phyloP scores from a whole-genome alignment of 2,888 invertebrate species.

The Stegophylla sp. region DNA sequence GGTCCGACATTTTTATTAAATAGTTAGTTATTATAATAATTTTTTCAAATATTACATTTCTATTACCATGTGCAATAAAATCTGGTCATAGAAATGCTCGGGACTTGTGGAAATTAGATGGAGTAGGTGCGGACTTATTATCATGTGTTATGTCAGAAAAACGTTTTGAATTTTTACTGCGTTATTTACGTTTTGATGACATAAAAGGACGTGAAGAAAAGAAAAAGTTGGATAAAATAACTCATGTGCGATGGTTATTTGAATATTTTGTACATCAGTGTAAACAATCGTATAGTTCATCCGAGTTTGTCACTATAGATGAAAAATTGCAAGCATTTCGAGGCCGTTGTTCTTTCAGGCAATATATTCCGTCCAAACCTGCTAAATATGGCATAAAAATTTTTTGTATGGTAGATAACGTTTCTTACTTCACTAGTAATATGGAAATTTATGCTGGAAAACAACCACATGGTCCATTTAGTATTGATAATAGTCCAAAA shows the following conservation, averaged over 20 bases:
- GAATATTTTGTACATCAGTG: conserved; percentile 33
- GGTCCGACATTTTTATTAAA: neutral
- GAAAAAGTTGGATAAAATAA: conserved; percentile 46
- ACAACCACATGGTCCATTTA: conserved; percentile 60
- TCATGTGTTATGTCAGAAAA: conserved; percentile 43
- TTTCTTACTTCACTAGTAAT: conserved; percentile 59
- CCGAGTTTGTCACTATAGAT: conserved; percentile 50
- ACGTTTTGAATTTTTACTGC: conserved; percentile 41
- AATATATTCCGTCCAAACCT: conserved; percentile 15
- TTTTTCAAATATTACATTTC: conserved; percentile 8
- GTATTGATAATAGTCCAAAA: conserved; percentile 48
- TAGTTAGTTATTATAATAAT: neutral
- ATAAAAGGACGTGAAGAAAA: conserved; percentile 31
- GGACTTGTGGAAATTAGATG: conserved; percentile 48
- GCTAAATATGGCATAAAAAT: conserved; percentile 28
- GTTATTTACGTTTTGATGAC: conserved; percentile 45
- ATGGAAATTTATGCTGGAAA: conserved; percentile 60
- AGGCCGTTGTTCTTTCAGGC: conserved; percentile 62
- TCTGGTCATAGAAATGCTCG: conserved; percentile 32
- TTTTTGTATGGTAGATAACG: conserved; percentile 41
- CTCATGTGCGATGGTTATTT: conserved; percentile 49
- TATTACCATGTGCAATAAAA: conserved; percentile 25
- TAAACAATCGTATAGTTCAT: conserved; percentile 34
- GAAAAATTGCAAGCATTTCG: conserved; percentile 62
- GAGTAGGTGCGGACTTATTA: conserved; percentile 35